These are phyloP conservation scores for Schizopygopsis malacanthus DNA, from an alignment of 2,797 vertebrate species.

Conservation along the genomic window DNA sequence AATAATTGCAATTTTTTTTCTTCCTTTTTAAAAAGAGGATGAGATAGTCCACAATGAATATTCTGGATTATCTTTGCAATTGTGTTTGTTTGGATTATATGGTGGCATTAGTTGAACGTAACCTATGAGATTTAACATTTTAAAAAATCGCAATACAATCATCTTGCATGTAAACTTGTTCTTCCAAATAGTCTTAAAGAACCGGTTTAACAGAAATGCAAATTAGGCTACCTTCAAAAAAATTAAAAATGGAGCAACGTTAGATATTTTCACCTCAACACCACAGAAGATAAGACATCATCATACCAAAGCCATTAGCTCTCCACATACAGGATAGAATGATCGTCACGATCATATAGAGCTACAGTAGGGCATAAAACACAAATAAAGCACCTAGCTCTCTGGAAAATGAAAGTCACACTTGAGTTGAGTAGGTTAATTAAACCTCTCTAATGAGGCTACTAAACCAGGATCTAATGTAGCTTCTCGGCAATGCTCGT, in stretches of 20 bases:
- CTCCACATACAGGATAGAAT: slow-evolving; percentile 55
- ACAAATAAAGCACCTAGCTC: slow-evolving; percentile 66
- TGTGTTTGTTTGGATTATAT: background rate
- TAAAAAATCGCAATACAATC: background rate
- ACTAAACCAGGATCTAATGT: slow-evolving; percentile 61
- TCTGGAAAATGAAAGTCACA: slow-evolving; percentile 66
- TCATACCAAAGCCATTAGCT: slow-evolving; percentile 55
- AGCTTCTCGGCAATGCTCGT: slow-evolving; percentile 61
- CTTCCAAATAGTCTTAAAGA: background rate
- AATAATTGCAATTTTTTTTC: background rate
- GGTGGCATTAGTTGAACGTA: background rate
- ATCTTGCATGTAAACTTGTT: background rate
- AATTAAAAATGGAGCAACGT: background rate
- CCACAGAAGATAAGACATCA: slow-evolving; percentile 57
- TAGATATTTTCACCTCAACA: slow-evolving; percentile 61
- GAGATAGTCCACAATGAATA: background rate
- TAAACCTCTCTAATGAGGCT: slow-evolving; percentile 66
- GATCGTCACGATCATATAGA: slow-evolving; percentile 60
- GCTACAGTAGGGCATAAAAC: slow-evolving; percentile 64
- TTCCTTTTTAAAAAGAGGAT: background rate
- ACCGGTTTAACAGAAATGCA: background rate
- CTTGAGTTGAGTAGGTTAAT: slow-evolving; percentile 66
- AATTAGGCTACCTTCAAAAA: background rate
- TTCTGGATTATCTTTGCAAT: background rate
- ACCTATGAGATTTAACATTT: too few species aligned